Percentiles rank a stretch among this genome's conserved stretches.
phyloP scores from a whole-genome alignment of 2,888 invertebrate species.

The Hirtodrosophila cameraria region DNA sequence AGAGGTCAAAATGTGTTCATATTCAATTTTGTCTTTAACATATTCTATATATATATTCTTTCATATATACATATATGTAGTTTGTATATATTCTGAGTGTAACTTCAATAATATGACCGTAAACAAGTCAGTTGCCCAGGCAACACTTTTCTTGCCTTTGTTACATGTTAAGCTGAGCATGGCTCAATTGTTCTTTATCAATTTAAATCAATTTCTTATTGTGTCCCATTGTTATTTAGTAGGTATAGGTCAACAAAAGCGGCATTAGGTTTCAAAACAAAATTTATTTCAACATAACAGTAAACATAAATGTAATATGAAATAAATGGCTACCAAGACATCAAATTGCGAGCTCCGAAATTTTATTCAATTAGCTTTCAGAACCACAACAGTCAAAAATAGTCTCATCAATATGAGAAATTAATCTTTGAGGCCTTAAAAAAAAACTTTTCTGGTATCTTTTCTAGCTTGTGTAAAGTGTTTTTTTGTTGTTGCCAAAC shows the following conservation, averaged over 20 bases:
- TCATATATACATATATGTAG: too few species aligned
- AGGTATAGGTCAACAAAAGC: neutral
- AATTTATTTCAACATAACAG: neutral
- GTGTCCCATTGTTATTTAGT: neutral
- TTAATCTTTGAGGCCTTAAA: too few species aligned
- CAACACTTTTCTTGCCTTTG: conserved; percentile 4
- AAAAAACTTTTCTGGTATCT: too few species aligned
- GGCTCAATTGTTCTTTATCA: neutral
- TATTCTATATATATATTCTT: too few species aligned
- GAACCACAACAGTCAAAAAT: neutral
- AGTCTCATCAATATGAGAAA: too few species aligned
- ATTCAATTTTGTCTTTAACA: conserved; percentile 11
- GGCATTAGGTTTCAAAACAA: conserved; percentile 2
- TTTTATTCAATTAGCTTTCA: too few species aligned
- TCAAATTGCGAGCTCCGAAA: too few species aligned
- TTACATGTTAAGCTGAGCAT: neutral
- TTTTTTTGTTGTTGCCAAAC: too few species aligned
- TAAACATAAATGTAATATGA: neutral
- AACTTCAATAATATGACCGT: conserved; percentile 1
- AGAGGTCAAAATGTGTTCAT: conserved; percentile 12
- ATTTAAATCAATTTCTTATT: conserved; percentile 3
- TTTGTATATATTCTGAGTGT: neutral
- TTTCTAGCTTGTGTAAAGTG: too few species aligned
- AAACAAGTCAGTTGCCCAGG: conserved; percentile 28
- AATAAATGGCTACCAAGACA: neutral